Percentiles rank a stretch among this genome's conserved stretches.
These are phyloP conservation scores for Larimichthys polyactis DNA, from an alignment of 2,113 vertebrate genomes.

Conservation along the genomic window DNA sequence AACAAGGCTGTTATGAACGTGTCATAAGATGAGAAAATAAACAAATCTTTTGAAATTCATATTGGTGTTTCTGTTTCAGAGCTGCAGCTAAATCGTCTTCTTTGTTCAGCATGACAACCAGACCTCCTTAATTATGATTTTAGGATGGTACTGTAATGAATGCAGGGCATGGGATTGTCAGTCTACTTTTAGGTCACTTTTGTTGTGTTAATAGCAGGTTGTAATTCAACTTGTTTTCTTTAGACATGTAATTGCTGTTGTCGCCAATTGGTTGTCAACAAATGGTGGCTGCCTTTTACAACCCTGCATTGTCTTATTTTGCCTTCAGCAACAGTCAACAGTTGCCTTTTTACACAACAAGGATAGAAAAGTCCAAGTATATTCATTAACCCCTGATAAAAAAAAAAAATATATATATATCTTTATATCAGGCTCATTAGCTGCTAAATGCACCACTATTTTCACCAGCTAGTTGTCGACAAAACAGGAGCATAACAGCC, in stretches of 20 bases:
- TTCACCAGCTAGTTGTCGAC: background rate
- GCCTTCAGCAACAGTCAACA: background rate
- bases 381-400: background rate
- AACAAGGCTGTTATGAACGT: slow-evolving; percentile 9
- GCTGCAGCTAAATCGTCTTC: background rate
- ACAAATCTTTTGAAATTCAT: slow-evolving; percentile 14
- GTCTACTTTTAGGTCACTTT: background rate
- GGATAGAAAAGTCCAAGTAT: background rate
- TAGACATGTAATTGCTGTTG: background rate
- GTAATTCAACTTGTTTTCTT: background rate
- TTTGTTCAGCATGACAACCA: slow-evolving; percentile 17
- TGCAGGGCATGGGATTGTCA: background rate
- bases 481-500: background rate
- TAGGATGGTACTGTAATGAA: background rate
- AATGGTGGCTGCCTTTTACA: background rate
- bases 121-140: slow-evolving; percentile 6
- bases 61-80: background rate
- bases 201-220: background rate
- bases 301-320: background rate
- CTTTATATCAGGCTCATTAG: background rate
- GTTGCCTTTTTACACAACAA: too few relatives aligned
- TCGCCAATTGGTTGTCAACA: background rate
- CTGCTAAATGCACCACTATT: background rate
- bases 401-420: background rate
- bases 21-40: slow-evolving; percentile 1